phyloP scores from a whole-genome alignment of 2,113 vertebrate species.

The Antechinus stuartii region DNA sequence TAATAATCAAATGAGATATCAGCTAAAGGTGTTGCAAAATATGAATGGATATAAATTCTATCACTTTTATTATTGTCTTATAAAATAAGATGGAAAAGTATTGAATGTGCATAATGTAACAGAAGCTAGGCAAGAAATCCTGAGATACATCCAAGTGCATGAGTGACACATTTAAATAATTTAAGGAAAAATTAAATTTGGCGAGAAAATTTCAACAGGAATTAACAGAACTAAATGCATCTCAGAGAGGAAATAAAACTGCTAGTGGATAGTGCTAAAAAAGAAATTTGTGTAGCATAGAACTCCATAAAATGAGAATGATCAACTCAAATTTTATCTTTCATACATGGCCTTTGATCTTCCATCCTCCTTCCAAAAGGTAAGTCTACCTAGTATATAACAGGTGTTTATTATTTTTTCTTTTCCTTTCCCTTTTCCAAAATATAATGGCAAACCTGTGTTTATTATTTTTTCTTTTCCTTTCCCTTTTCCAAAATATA shows the following conservation, averaged over 20 bases:
- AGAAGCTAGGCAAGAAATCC: slow-evolving; percentile 1
- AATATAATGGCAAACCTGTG: neutral
- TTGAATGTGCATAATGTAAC: neutral
- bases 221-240: neutral
- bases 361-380: too few species aligned
- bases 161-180: neutral
- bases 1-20: neutral
- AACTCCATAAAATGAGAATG: neutral
- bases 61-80: neutral
- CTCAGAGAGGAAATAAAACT: neutral
- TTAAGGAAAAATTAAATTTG: neutral
- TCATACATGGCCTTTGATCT: too few species aligned
- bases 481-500: neutral
- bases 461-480: too few species aligned
- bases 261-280: neutral
- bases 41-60: neutral
- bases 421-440: neutral
- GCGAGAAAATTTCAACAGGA: neutral
- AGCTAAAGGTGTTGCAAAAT: neutral
- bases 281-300: neutral
- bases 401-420: too few species aligned
- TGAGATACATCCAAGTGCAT: neutral
- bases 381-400: too few species aligned
- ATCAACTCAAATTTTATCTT: too few species aligned
- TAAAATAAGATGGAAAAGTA: neutral